These are phyloP conservation scores for Martes martes DNA, from an alignment of 2,113 vertebrate genomes.

Conservation along the genomic window DNA sequence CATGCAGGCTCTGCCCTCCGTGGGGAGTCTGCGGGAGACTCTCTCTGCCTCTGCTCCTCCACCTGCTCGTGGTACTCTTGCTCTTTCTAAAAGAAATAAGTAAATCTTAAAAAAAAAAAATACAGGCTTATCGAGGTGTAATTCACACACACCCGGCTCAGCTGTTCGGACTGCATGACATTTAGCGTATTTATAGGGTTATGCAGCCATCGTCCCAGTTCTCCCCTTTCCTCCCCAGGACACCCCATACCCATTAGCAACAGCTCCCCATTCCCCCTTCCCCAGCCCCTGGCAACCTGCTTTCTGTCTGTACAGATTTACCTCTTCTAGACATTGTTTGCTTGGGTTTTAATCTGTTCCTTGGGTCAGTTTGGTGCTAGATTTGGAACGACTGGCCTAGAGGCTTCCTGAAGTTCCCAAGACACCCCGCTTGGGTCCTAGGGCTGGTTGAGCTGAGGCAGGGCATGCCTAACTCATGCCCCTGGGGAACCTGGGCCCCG, in stretches of 20 bases:
- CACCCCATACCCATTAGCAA: not conserved
- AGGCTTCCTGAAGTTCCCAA: not conserved
- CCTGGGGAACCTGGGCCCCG: not conserved
- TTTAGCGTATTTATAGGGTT: not conserved
- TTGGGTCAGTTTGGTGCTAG: not conserved
- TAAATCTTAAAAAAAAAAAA: not conserved
- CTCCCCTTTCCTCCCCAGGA: not conserved
- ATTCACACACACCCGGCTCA: not conserved
- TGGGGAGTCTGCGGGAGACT: not conserved
- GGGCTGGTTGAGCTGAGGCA: not conserved
- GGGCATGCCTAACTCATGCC: not conserved
- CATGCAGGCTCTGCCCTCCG: not conserved
- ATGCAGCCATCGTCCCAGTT: not conserved
- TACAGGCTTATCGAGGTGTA: not conserved
- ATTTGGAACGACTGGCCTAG: not conserved
- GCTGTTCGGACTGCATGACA: not conserved
- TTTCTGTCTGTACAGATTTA: not conserved
- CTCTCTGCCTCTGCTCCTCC: not conserved
- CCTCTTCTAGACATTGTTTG: not conserved
- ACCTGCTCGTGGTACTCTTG: not conserved
- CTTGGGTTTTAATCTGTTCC: not conserved
- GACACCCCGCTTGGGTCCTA: not conserved
- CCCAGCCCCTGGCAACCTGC: not conserved
- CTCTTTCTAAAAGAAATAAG: not conserved
- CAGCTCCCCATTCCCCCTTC: not conserved